phyloP scores from a whole-genome alignment of 2,888 invertebrate genomes.

The Amblyjoppa proteus region DNA sequence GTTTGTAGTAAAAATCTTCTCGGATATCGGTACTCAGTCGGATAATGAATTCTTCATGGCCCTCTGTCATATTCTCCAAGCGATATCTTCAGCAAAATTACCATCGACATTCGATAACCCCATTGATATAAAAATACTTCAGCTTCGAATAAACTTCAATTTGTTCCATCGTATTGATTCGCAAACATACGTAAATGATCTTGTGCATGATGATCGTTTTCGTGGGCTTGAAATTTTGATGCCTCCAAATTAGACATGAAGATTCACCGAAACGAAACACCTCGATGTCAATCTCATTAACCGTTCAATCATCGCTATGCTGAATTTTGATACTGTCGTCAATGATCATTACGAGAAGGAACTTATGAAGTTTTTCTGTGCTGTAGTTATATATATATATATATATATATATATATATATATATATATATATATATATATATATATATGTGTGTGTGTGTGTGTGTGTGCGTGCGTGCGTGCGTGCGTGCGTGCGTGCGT shows the following conservation, averaged over 20 bases:
- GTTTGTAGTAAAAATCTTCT: not conserved
- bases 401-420: no score
- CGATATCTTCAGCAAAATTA: not conserved
- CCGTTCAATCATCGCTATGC: no score
- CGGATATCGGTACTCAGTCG: not conserved
- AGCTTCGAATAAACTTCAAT: not conserved
- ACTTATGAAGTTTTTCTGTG: not conserved
- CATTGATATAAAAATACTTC: not conserved
- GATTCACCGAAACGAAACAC: no score
- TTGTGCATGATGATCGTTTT: not conserved
- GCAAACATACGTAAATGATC: not conserved
- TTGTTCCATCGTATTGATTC: not conserved
- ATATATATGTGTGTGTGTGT: no score
- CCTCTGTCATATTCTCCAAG: not conserved
- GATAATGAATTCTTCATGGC: not conserved
- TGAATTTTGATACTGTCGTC: no score
- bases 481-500: no score
- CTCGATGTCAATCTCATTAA: no score
- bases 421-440: no score
- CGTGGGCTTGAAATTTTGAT: not conserved
- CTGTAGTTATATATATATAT: no score
- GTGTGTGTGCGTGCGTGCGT: no score
- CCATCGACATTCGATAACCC: not conserved
- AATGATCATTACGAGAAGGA: not conserved
- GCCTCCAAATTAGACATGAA: no score